Evolutionary conservation across 2,797 vertebrate species (phyloP), one percentile per base, ranked within the genome.

Genomic region (Acanthis flammea): DNA sequence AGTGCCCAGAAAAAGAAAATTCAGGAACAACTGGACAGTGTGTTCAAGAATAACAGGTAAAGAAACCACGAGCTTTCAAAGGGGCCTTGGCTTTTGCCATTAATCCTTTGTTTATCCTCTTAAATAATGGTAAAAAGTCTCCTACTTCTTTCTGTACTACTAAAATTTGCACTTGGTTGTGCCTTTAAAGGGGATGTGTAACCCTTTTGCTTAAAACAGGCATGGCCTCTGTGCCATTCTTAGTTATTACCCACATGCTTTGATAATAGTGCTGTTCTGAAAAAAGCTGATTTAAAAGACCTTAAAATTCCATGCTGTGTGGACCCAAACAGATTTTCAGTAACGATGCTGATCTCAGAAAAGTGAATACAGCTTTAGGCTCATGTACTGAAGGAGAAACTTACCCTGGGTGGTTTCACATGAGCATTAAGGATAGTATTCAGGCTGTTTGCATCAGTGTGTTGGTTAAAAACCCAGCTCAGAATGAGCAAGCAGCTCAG

Each of bases 1-100:
- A 98, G 97, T 1, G 98, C 98, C 8, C 98, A 99, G 96, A 99
- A 99, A 90, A 97, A 41, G 37, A 97, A 84, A 94, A 98, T 99
- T 57, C 94, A 97, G 67, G 96, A 95, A 2, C 96, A 98, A 10
- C 78, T 98, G 80, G 97, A 97, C 55, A 97, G 72, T 94, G 96
- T 81, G 7, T 98, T 98, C 90, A 96, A 92, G 50, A 97, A 83
- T 55, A 97, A 90, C 84, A 97, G 97, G 98, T 98, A 73, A 96
- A 86, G 35, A 42, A 81, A 33, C 31, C 0, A 3, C 0, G 0
- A 30, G 8, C 31, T 66, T 88, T 70, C 30, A 63, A 23, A 25
- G 37, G 25, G 25, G 19, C 19, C 17, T 51, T 74, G 33, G 8
- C 30, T 86, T 15, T 82, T 80, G 37, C 7, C 45, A 11, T 50